Conservation (phyloP, 2,888 invertebrate genomes). For the Labia minor region DNA sequence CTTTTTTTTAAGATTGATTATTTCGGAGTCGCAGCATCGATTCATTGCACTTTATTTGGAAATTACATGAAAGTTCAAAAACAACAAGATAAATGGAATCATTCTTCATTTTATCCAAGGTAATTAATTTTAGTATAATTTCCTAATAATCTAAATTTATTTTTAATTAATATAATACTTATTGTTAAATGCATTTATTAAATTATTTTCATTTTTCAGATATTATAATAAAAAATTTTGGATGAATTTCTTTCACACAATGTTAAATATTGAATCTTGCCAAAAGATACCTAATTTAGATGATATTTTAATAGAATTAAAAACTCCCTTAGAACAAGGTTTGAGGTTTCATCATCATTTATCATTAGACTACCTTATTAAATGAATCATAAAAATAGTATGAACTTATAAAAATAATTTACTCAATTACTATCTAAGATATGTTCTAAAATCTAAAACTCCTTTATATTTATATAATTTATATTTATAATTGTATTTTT, state of each 20-base stretch:
- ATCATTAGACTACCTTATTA: too few species aligned
- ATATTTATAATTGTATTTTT: too few species aligned
- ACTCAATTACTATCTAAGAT: too few species aligned
- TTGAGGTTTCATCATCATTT: too few species aligned
- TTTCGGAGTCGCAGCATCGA: constrained; percentile 77
- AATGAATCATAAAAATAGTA: too few species aligned
- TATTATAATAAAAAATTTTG: constrained; percentile 62
- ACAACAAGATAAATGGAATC: constrained; percentile 53
- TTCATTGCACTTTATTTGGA: constrained; percentile 77
- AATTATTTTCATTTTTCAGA: too few species aligned
- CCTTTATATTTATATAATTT: too few species aligned
- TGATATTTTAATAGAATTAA: constrained; percentile 27
- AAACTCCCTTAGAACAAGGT: neutral
- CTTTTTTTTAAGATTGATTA: constrained; percentile 58
- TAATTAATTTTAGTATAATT: constrained; percentile 33
- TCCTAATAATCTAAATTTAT: neutral
- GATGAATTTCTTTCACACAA: constrained; percentile 66
- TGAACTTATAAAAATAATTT: too few species aligned
- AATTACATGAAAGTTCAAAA: constrained; percentile 76
- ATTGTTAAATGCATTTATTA: too few species aligned
- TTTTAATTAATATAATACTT: constrained; percentile 13
- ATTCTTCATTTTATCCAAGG: constrained; percentile 60
- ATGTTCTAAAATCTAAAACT: too few species aligned
- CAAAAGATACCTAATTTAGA: constrained; percentile 60
- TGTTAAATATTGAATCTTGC: constrained; percentile 74